Base-by-base conservation (phyloP, 2,797 vertebrate genomes). In the Spinibarbus caldwelli region DNA sequence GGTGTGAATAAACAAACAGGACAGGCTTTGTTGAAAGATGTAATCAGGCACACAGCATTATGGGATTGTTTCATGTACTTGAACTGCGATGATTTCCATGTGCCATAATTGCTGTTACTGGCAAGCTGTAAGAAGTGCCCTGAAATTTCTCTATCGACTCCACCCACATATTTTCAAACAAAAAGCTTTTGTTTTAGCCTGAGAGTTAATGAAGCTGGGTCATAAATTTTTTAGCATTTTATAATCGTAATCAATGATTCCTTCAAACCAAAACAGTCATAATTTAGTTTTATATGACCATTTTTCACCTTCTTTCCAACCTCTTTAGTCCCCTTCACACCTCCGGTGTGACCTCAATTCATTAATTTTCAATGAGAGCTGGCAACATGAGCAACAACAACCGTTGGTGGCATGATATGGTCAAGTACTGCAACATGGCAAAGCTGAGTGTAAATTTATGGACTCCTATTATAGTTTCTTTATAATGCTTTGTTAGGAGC, bases 1-100 rank as follows among this genome's bases (percentile, higher is more conserved):
- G 72, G 21, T 57, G 82, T 67, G 78, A 67, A 87, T 68, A 84
- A 76, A 78, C 67, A 83, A 75, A 70, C 82, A 77, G 81, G 47
- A 80, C 45, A n/a, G 78, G 41, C 71, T 79, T 84, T 76, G 54
- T 73, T 87, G 47, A 72, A 31, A 72, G 19, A 75, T 76, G 21
- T 73, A 80, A 80, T 80, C 77, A 80, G 62, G 26, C 59, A 57
- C 75, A 68, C 62, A 4, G 76, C 14, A 71, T 85, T 72, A 34
- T 85, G 54, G 84, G 68, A 80, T 31, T 71, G 54, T 62, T 79
- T 79, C 79, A 52, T 62, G 54, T 36, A 21, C 47, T 78, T 78
- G 82, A 84, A 67, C 82, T 77, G 47, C 59, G 76, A 72, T 80
- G 31, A 72, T 64, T 73, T 79, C 68, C 31, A 36, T 85, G 43